phyloP scores from a whole-genome alignment of 1,140 invertebrate species.

The Meloidogyne floridensis region DNA sequence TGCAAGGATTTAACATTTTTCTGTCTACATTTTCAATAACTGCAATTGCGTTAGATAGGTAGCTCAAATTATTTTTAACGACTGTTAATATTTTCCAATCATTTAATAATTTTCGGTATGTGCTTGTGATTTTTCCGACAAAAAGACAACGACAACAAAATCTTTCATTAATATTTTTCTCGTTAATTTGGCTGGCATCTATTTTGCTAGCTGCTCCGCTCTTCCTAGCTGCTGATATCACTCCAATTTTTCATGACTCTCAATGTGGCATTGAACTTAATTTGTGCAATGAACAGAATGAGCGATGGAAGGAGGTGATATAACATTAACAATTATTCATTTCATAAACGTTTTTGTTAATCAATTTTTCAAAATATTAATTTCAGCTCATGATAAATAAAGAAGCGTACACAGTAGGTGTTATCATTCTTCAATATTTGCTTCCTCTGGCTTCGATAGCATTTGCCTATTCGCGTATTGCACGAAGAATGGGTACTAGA shows the following conservation, averaged over 20 bases:
- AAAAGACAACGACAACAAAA: constrained; percentile 62
- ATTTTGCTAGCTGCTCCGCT: constrained; percentile 59
- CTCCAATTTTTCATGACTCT: constrained; percentile 53
- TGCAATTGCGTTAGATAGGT: constrained; percentile 67
- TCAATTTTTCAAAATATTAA: neutral
- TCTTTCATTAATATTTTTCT: constrained; percentile 60
- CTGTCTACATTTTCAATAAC: constrained; percentile 68
- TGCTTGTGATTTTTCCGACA: constrained; percentile 63
- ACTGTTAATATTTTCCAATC: neutral
- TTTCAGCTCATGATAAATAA: constrained; percentile 62
- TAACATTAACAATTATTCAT: neutral
- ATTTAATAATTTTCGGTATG: constrained; percentile 48
- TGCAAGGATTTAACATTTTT: constrained; percentile 66
- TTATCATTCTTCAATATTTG: constrained; percentile 60
- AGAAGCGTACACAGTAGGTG: constrained; percentile 56
- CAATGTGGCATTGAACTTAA: constrained; percentile 54
- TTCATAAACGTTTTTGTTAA: neutral
- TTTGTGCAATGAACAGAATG: constrained; percentile 64
- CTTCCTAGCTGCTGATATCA: constrained; percentile 59
- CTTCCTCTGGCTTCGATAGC: constrained; percentile 59
- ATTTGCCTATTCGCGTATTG: constrained; percentile 61
- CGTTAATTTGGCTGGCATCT: constrained; percentile 60
- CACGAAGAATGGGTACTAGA: constrained; percentile 54
- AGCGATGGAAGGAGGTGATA: constrained; percentile 57
- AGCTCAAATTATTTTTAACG: neutral